Evolutionary conservation across 2,113 vertebrate genomes (phyloP).

Genomic region (Psammodynastes pulverulentus): DNA sequence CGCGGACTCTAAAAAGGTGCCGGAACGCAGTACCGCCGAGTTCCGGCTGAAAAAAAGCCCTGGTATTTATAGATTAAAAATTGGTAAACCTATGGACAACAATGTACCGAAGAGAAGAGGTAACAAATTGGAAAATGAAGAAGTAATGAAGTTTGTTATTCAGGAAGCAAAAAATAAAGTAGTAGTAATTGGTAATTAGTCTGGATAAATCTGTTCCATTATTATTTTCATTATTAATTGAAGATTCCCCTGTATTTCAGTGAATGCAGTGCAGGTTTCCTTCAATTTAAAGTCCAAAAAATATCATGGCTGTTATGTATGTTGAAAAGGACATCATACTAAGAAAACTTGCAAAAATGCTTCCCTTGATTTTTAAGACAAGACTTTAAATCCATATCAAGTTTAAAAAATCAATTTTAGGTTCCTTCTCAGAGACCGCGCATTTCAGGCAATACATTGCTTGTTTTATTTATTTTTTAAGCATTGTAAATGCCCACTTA

Average conservation of each 20-base stretch:
- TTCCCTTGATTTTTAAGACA: background rate
- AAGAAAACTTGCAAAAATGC: background rate
- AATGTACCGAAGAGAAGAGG: background rate
- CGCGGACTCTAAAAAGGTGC: no score
- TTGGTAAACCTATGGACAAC: background rate
- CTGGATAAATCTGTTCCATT: background rate
- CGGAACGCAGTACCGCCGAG: no score
- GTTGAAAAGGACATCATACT: background rate
- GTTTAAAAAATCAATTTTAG: slow-evolving; percentile 1
- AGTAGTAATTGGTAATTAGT: background rate
- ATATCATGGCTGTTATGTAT: background rate
- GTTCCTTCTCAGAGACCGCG: background rate
- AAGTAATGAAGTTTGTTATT: background rate
- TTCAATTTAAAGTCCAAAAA: background rate
- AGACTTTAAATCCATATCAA: background rate
- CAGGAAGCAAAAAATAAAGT: background rate
- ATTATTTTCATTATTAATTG: background rate
- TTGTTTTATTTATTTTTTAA: slow-evolving; percentile 14
- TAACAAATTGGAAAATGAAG: background rate
- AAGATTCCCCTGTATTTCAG: background rate
- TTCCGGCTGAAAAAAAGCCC: no score
- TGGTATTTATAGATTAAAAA: background rate
- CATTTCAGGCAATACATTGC: background rate
- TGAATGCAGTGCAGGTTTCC: background rate
- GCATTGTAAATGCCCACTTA: background rate